Conservation (phyloP, 2,113 vertebrate genomes). For the Corydoras maculifer region DNA sequence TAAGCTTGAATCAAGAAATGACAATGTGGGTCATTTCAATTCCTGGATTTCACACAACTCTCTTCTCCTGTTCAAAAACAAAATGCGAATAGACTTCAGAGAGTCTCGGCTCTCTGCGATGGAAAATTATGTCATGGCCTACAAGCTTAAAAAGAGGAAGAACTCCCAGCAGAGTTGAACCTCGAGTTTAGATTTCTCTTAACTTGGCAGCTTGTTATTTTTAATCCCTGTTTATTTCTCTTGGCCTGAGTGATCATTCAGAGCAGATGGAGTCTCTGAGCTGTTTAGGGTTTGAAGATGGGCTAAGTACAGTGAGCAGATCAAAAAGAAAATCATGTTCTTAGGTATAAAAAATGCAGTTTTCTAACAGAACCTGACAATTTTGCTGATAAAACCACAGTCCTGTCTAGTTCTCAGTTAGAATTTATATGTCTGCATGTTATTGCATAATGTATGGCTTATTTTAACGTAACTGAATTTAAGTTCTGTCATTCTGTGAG, state of each 20-base stretch:
- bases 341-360: neutral
- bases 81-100: conserved; percentile 20
- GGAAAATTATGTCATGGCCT: conserved; percentile 64
- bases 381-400: too few relatives aligned
- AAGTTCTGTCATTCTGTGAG: too few relatives aligned
- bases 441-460: too few relatives aligned
- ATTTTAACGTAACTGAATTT: too few relatives aligned
- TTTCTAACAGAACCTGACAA: neutral
- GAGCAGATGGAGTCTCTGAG: conserved; percentile 26
- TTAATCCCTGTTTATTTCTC: conserved; percentile 60
- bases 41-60: conserved; percentile 34
- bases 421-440: too few relatives aligned
- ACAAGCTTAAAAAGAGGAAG: conserved; percentile 56
- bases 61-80: neutral
- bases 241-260: conserved; percentile 48
- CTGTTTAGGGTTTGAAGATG: neutral
- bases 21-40: neutral
- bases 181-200: conserved; percentile 58
- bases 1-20: neutral
- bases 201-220: conserved; percentile 56
- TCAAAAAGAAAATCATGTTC: neutral
- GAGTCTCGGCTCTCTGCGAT: conserved; percentile 58
- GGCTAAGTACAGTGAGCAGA: neutral
- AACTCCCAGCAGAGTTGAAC: conserved; percentile 53
- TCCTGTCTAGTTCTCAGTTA: too few relatives aligned